A percentile compares a stretch with the other conserved stretches of the same genome.
Conservation (phyloP, 2,797 vertebrate species). For the Peromyscus attwateri region DNA sequence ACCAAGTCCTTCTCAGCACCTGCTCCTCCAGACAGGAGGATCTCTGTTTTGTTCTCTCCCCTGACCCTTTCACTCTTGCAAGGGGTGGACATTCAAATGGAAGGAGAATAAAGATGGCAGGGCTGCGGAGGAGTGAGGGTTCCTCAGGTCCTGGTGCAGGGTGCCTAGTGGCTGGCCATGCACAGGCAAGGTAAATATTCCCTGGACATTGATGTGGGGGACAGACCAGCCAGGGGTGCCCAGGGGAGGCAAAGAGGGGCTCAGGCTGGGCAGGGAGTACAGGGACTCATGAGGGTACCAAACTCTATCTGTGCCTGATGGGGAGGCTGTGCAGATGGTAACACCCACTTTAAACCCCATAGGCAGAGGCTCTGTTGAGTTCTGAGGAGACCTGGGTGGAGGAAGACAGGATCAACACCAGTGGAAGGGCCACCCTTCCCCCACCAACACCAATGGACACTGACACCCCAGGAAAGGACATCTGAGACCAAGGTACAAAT, state of each 20-base stretch:
- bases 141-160: background rate
- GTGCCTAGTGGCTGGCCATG: background rate
- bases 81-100: background rate
- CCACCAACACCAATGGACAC: background rate
- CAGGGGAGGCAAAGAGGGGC: background rate
- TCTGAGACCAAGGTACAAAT: background rate
- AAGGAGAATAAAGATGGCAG: background rate
- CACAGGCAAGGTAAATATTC: background rate
- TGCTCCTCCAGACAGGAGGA: background rate
- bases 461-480: background rate
- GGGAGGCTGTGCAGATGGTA: background rate
- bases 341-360: background rate
- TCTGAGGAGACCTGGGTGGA: background rate
- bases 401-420: background rate
- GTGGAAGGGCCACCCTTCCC: background rate
- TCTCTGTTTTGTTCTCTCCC: background rate
- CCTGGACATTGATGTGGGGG: background rate
- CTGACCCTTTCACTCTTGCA: background rate
- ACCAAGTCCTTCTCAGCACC: background rate
- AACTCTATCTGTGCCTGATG: background rate
- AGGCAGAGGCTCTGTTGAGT: background rate
- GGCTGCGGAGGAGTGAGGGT: too few species aligned
- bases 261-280: background rate
- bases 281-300: background rate
- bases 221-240: background rate